Base-by-base conservation (phyloP, 2,113 vertebrate species). In the Microtus pennsylvanicus region DNA sequence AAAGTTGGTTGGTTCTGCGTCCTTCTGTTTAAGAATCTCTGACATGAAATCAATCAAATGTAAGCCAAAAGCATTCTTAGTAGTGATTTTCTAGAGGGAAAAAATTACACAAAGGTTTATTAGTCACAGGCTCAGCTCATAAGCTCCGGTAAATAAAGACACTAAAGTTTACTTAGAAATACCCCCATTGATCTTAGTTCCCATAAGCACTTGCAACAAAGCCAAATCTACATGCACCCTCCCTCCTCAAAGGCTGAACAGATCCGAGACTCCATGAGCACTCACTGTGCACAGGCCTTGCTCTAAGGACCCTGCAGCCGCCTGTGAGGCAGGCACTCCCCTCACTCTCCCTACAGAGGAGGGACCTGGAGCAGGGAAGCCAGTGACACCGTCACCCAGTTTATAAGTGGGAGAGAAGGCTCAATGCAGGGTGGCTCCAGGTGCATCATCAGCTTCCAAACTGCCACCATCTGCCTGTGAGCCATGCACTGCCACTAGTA, bases 41-140 rank as follows among this genome's bases (percentile, higher is more conserved):
- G 98, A 98, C 99, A 99, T 99, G 74, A 99, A 99, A 98, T 99
- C 99, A 77, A 99, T 99, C 92, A 99, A 98, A 97, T 99, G 99
- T 38, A 99, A 98, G 65, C 99, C 99, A 94, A 99, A 99, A 13
- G 99, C 99, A 82, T 99, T 99, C 98, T 99, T 99, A 0, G 99
- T 99, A 89, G 99, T 99, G 94, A 99, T 99, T 99, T 99, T 99
- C 99, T 99, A 95, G 45, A 95, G 50, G 50, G 0, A 93, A 82
- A 98, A 96, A 95, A 93, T 94, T 85, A 50, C 50, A 94, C n/a
- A 97, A 96, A 91, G 81, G 4, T 70, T 65, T 72, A 17, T 77
- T 89, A 96, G 33, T 81, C 81, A 75, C 7, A 72, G 35, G 7
- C 61, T 47, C 58, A 30, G 30, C 22, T 87, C 67, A 70, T 70